Percentiles rank a stretch among this genome's conserved stretches.
Evolutionary conservation across 1,140 invertebrate species (phyloP).

Genomic region (Oryctes rhinoceros): DNA sequence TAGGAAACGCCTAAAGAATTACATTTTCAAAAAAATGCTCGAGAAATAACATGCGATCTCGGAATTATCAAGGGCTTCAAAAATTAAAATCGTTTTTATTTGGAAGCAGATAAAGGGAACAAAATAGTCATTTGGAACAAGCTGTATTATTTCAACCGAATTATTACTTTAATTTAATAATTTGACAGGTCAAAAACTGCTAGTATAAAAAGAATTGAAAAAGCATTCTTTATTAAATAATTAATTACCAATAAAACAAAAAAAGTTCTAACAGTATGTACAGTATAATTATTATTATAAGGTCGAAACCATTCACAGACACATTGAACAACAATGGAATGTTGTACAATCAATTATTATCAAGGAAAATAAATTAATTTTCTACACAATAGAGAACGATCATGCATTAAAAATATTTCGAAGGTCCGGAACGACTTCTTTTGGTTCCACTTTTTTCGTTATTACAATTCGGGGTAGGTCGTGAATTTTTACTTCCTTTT

Average conservation of each 20-base stretch:
- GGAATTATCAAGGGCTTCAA: too few species aligned
- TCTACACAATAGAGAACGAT: conserved; percentile 37
- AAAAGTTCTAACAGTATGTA: conserved; percentile 40
- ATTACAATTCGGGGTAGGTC: conserved; percentile 76
- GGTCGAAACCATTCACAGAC: conserved; percentile 34
- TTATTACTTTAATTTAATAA: background rate
- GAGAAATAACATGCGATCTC: too few species aligned
- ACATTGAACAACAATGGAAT: conserved; percentile 51
- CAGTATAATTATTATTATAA: conserved; percentile 14
- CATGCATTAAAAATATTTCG: conserved; percentile 51
- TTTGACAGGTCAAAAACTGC: background rate
- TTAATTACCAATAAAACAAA: conserved; percentile 35
- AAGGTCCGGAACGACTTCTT: conserved; percentile 60
- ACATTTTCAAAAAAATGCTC: too few species aligned
- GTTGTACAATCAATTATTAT: conserved; percentile 46
- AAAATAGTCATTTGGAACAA: too few species aligned
- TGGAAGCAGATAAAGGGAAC: too few species aligned
- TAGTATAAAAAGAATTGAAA: background rate
- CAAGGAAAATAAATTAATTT: conserved; percentile 37
- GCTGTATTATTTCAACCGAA: too few species aligned
- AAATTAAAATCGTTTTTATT: too few species aligned
- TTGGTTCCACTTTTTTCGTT: conserved; percentile 65
- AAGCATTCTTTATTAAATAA: conserved; percentile 39
- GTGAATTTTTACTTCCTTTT: conserved; percentile 84
- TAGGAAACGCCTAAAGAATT: too few species aligned